Percentiles rank a stretch among this genome's conserved stretches.
These are phyloP conservation scores for Pseudorhombus dupliciocellatus DNA, from an alignment of 2,113 vertebrate genomes.

Conservation along the genomic window DNA sequence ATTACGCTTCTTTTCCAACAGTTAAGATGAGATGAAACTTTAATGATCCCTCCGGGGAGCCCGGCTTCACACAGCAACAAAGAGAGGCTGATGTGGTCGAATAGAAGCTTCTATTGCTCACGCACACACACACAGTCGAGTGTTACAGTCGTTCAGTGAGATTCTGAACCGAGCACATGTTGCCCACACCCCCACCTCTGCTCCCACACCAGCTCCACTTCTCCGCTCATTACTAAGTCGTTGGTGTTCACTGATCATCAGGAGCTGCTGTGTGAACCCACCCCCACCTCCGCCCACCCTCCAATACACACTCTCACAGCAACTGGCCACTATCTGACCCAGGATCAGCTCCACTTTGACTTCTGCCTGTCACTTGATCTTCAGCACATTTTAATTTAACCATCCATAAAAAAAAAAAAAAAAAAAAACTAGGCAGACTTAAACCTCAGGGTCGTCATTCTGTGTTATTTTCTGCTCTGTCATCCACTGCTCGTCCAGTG, in stretches of 20 bases:
- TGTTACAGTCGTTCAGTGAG: neutral
- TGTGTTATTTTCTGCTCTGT: neutral
- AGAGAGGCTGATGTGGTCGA: constrained; percentile 11
- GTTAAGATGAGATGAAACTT: constrained; percentile 45
- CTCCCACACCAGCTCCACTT: constrained; percentile 37
- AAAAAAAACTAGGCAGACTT: too few species aligned
- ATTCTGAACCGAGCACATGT: neutral
- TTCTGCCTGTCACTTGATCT: neutral
- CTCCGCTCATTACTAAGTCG: constrained; percentile 44
- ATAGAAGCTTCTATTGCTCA: constrained; percentile 14
- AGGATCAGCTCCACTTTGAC: constrained; percentile 9
- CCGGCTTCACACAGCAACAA: constrained; percentile 30
- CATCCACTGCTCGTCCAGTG: too few species aligned
- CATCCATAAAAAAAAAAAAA: neutral
- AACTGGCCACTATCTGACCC: constrained; percentile 6
- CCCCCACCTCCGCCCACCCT: constrained; percentile 7
- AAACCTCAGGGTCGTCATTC: too few species aligned
- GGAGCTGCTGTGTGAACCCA: constrained; percentile 29
- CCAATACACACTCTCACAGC: constrained; percentile 56
- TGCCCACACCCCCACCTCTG: constrained; percentile 5
- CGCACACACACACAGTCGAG: neutral
- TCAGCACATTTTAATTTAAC: constrained; percentile 6
- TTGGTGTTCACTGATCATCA: constrained; percentile 61
- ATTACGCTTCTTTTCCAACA: constrained; percentile 40
- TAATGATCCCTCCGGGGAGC: constrained; percentile 46